Conservation (phyloP, 2,113 vertebrate species). For the Larimichthys polyactis region DNA sequence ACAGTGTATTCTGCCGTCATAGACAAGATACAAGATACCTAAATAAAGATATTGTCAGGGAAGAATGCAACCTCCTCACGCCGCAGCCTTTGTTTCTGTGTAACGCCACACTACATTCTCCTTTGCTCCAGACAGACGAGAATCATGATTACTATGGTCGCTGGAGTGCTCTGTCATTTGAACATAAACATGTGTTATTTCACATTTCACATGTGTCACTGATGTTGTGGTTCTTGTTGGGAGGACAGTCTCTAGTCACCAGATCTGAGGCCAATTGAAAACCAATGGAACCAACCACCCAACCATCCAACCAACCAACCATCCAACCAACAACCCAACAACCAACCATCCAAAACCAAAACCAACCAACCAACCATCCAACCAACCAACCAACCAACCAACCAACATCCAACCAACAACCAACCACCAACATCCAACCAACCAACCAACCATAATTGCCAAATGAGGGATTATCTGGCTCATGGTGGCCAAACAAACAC, state of each 20-base stretch:
- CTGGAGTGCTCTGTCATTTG: background rate
- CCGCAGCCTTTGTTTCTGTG: background rate
- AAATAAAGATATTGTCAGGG: background rate
- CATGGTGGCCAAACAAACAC: background rate
- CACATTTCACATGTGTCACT: too few relatives aligned
- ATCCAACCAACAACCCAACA: background rate
- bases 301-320: background rate
- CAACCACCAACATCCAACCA: too few relatives aligned
- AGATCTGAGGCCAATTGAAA: background rate
- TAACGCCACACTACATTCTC: background rate
- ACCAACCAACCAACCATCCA: too few relatives aligned
- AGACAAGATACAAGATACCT: background rate
- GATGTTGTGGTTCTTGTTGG: background rate
- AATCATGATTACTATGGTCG: background rate
- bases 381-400: too few relatives aligned
- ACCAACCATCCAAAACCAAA: too few relatives aligned
- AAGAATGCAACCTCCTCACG: background rate
- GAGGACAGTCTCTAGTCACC: background rate
- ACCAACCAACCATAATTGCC: background rate
- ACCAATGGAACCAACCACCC: background rate
- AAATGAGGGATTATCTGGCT: background rate
- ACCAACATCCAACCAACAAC: too few relatives aligned
- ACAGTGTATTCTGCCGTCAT: conserved; percentile 3
- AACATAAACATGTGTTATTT: background rate
- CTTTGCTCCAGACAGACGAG: background rate